Percentiles rank a stretch among this genome's conserved stretches.
Conservation (phyloP, 2,797 vertebrate genomes). For the Artibeus lituratus region DNA sequence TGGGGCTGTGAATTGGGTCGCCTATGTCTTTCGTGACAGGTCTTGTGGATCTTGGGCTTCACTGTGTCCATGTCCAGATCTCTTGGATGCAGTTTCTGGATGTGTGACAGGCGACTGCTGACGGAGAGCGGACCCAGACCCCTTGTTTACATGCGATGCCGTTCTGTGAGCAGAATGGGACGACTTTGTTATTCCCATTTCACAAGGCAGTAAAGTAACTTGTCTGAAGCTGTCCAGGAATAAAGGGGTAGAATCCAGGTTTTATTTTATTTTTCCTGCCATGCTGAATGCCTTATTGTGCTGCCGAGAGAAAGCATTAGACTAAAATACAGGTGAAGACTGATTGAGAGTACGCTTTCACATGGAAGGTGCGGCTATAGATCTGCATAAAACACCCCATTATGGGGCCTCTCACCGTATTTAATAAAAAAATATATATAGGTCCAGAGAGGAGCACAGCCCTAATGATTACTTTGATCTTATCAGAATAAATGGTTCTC, state of each 20-base stretch:
- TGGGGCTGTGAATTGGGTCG: neutral
- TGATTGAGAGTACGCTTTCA: neutral
- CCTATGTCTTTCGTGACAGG: neutral
- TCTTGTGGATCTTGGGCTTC: neutral
- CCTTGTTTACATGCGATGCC: neutral
- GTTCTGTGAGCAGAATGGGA: neutral
- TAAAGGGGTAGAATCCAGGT: too few relatives aligned
- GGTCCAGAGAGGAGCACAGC: neutral
- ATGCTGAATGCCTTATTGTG: neutral
- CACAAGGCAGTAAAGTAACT: neutral
- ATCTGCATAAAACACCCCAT: neutral
- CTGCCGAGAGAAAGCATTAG: neutral
- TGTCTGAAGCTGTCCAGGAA: neutral
- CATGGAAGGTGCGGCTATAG: neutral
- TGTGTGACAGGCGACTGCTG: rapidly evolving
- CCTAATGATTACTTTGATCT: constrained; percentile 31
- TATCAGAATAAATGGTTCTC: constrained; percentile 50
- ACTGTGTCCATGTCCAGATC: neutral
- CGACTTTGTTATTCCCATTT: neutral
- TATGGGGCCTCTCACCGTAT: neutral
- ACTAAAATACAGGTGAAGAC: neutral
- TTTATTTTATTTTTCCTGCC: neutral
- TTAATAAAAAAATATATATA: constrained; percentile 36
- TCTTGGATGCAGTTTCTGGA: neutral
- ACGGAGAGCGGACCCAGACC: neutral